A percentile compares a stretch with the other conserved stretches of the same genome.
Conservation (phyloP, 2,113 vertebrate genomes). For the Meles meles region DNA sequence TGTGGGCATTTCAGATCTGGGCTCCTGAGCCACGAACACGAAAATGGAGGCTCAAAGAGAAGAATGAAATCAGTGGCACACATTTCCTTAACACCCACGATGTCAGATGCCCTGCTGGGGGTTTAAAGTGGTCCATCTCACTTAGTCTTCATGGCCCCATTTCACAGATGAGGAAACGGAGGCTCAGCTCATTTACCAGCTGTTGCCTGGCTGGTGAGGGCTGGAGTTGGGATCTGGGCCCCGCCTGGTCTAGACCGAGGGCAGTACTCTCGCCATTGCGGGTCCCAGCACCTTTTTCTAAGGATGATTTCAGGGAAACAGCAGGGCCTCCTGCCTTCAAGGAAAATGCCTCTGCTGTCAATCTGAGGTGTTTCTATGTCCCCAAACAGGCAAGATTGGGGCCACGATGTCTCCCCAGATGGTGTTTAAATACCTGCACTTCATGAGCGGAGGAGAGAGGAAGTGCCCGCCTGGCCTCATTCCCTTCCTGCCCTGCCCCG, state of each 20-base stretch:
- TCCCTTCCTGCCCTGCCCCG: background rate
- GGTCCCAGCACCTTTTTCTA: background rate
- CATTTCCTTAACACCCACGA: background rate
- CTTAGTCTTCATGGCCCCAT: background rate
- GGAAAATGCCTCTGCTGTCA: background rate
- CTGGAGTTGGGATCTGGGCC: background rate
- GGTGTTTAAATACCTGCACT: background rate
- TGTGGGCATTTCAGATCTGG: background rate
- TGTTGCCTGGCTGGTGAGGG: background rate
- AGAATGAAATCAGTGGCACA: background rate
- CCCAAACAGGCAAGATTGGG: background rate
- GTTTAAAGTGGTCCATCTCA: background rate
- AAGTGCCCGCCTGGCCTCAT: background rate
- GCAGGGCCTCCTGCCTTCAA: background rate
- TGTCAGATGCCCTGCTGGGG: fast-evolving
- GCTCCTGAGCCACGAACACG: background rate
- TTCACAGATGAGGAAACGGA: conserved; percentile 7
- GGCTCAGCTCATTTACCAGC: background rate
- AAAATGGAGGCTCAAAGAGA: background rate
- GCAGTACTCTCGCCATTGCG: fast-evolving
- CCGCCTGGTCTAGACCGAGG: background rate
- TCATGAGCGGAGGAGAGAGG: background rate
- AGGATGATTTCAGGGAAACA: background rate
- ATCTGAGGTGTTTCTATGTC: background rate
- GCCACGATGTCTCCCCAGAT: background rate